Percentiles rank a stretch among this genome's conserved stretches.
Evolutionary conservation across 2,888 invertebrate species (phyloP).

Genomic region (Phyllotreta striolata): DNA sequence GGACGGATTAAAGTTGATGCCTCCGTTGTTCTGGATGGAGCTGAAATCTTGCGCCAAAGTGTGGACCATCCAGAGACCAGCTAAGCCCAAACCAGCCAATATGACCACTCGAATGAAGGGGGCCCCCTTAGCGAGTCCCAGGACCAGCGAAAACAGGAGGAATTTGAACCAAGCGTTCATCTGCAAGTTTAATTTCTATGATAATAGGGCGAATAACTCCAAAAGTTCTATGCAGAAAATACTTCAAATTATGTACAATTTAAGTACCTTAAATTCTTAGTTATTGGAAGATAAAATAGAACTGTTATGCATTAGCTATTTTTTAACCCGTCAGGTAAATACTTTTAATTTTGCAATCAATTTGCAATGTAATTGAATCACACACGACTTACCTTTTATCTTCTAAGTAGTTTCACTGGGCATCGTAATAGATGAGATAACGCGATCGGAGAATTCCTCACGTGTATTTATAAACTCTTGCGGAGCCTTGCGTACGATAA

Average conservation of each 20-base stretch:
- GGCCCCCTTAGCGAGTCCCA: slow-evolving; percentile 56
- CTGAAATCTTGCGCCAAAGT: slow-evolving; percentile 61
- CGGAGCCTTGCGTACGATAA: background rate
- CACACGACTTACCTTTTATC: slow-evolving; percentile 18
- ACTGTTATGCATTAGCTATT: too few relatives aligned
- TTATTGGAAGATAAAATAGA: too few relatives aligned
- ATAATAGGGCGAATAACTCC: too few relatives aligned
- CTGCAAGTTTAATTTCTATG: slow-evolving; percentile 26
- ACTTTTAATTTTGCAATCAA: background rate
- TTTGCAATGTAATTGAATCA: background rate
- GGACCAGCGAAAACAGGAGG: slow-evolving; percentile 41
- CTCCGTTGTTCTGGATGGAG: slow-evolving; percentile 49
- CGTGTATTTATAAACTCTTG: slow-evolving; percentile 34
- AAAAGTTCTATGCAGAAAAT: too few relatives aligned
- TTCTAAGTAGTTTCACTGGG: slow-evolving; percentile 22
- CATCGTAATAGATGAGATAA: slow-evolving; percentile 27
- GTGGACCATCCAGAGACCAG: slow-evolving; percentile 62
- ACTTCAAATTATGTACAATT: too few relatives aligned
- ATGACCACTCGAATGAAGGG: slow-evolving; percentile 59
- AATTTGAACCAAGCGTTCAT: slow-evolving; percentile 47
- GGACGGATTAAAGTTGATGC: slow-evolving; percentile 11
- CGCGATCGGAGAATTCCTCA: slow-evolving; percentile 17
- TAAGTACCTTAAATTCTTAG: too few relatives aligned
- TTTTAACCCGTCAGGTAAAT: too few relatives aligned
- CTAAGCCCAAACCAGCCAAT: slow-evolving; percentile 60